Conservation (phyloP, 1,140 invertebrate genomes). For the Hermetia illucens region DNA sequence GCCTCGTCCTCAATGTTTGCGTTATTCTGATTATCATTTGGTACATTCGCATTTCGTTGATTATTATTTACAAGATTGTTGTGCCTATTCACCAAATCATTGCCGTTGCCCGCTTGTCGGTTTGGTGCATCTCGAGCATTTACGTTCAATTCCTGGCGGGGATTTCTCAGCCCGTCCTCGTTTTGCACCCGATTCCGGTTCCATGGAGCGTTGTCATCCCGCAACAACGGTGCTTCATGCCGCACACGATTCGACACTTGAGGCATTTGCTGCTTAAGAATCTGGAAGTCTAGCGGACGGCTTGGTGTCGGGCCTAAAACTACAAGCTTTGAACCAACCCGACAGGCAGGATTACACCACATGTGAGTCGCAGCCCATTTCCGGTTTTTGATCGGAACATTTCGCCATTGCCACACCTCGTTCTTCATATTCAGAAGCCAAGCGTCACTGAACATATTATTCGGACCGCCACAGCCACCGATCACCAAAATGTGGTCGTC, state of each 20-base stretch:
- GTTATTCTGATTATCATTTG: conserved; percentile 1
- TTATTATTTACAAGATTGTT: background rate
- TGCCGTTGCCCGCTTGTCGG: background rate
- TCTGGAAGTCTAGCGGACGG: conserved; percentile 25
- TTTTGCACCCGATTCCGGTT: too few relatives aligned
- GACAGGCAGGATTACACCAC: conserved; percentile 87
- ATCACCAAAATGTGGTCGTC: conserved; percentile 55
- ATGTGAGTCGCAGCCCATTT: conserved; percentile 70
- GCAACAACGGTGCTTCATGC: too few relatives aligned
- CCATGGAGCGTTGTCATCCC: background rate
- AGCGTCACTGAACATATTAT: conserved; percentile 43
- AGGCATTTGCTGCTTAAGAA: conserved; percentile 27
- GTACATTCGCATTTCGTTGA: conserved; percentile 4
- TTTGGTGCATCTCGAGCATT: too few relatives aligned
- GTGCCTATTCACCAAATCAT: background rate
- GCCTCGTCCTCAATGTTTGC: conserved; percentile 13
- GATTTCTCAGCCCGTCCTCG: too few relatives aligned
- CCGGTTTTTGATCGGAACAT: conserved; percentile 56
- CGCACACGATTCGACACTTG: too few relatives aligned
- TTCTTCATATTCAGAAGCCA: conserved; percentile 49
- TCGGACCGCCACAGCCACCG: conserved; percentile 45
- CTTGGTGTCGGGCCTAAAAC: conserved; percentile 26
- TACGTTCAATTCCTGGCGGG: too few relatives aligned
- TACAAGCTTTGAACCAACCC: conserved; percentile 37
- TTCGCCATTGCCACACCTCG: conserved; percentile 64